Conservation (phyloP, 2,113 vertebrate species). For the Mus spicilegus region DNA sequence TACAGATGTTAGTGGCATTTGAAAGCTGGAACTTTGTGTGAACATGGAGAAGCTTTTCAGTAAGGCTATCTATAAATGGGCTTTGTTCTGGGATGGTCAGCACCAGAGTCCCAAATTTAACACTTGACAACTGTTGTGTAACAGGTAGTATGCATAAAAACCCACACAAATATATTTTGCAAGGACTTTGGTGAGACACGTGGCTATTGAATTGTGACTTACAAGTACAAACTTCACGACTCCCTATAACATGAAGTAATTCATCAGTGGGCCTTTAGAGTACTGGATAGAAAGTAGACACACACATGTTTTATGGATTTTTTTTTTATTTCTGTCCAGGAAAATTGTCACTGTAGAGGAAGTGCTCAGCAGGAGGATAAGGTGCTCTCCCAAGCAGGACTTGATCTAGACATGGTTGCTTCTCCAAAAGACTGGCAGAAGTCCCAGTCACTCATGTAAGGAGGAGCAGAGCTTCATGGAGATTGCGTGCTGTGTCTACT, state of each 20-base stretch:
- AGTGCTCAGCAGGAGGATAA: not conserved
- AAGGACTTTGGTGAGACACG: not conserved
- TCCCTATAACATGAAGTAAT: not conserved
- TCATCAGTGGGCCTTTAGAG: not conserved
- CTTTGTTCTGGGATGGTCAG: not conserved
- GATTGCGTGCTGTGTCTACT: not conserved
- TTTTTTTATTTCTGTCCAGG: not conserved
- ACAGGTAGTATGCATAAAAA: not conserved
- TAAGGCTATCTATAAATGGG: not conserved
- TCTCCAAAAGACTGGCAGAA: not conserved
- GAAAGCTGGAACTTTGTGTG: not conserved
- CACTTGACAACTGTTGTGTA: not conserved
- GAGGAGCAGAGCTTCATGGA: not conserved
- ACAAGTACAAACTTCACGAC: not conserved
- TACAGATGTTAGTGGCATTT: not conserved
- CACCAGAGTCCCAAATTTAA: not conserved
- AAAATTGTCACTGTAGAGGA: too few relatives aligned
- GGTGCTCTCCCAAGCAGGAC: not conserved
- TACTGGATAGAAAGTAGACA: not conserved
- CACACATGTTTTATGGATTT: not conserved
- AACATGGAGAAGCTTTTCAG: not conserved
- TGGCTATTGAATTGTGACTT: not conserved
- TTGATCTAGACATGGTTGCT: not conserved
- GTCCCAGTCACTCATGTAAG: not conserved
- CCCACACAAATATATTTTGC: not conserved